Evolutionary conservation across 2,888 invertebrate genomes (phyloP).

Genomic region (Podabrus alpinus): DNA sequence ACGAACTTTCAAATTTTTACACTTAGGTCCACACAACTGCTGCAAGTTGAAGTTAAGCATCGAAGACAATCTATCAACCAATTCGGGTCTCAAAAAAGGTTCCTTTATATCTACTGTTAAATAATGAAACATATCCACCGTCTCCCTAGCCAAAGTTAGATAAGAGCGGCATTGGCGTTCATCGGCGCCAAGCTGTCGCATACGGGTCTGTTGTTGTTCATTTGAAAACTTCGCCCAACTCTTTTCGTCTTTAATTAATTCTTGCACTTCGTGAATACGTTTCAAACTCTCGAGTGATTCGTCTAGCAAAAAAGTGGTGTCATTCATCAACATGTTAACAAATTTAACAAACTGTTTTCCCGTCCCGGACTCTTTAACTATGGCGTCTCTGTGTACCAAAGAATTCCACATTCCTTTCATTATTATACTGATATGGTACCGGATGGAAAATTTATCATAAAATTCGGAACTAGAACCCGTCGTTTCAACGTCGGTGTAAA

Average conservation of each 20-base stretch:
- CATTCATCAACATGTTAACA: slow-evolving; percentile 97
- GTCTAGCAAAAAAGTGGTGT: slow-evolving; percentile 94
- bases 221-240: slow-evolving; percentile 69
- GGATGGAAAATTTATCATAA: slow-evolving; percentile 98
- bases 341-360: slow-evolving; percentile 95
- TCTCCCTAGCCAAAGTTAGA: slow-evolving; percentile 89
- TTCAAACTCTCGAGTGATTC: slow-evolving; percentile 93
- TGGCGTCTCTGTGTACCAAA: slow-evolving; percentile 81
- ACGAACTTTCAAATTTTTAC: slow-evolving; percentile 89
- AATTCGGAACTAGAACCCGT: slow-evolving; percentile 98
- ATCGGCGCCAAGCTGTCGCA: slow-evolving; percentile 80
- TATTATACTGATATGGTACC: slow-evolving; percentile 97
- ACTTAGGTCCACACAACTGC: slow-evolving; percentile 95
- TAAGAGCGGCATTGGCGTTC: slow-evolving; percentile 89
- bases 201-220: slow-evolving; percentile 74
- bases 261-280: slow-evolving; percentile 86
- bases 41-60: slow-evolving; percentile 98
- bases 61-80: slow-evolving; percentile 91
- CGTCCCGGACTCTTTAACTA: slow-evolving; percentile 88
- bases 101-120: slow-evolving; percentile 92
- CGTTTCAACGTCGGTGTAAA: slow-evolving; percentile 97
- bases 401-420: slow-evolving; percentile 95
- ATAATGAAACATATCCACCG: slow-evolving; percentile 98
- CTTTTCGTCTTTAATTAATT: slow-evolving; percentile 71
- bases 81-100: slow-evolving; percentile 91